phyloP scores from a whole-genome alignment of 2,113 vertebrate genomes.

The Misgurnus mizolepis region DNA sequence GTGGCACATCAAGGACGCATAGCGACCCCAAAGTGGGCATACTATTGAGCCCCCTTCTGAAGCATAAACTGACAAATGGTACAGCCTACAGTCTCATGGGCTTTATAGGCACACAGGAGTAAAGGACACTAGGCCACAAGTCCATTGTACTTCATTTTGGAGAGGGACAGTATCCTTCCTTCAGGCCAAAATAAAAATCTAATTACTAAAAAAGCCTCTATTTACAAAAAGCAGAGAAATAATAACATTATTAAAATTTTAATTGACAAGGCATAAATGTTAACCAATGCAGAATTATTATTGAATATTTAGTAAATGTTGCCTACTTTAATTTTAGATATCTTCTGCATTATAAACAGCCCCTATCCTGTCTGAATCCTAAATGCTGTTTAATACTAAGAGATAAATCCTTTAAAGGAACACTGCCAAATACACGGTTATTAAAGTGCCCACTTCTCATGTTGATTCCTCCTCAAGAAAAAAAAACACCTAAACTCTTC shows the following conservation, averaged over 20 bases:
- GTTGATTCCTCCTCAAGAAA: not conserved
- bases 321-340: not conserved
- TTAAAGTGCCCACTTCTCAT: constrained; percentile 19
- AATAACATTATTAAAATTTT: too few relatives aligned
- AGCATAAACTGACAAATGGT: too few relatives aligned
- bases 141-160: too few relatives aligned
- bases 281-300: too few relatives aligned
- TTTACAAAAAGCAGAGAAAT: too few relatives aligned
- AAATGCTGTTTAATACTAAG: not conserved
- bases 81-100: too few relatives aligned
- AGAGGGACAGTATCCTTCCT: not conserved
- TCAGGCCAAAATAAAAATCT: not conserved
- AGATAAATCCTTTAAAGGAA: constrained; percentile 25
- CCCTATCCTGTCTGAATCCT: not conserved
- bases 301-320: too few relatives aligned
- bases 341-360: not conserved
- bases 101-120: too few relatives aligned
- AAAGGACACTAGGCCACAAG: too few relatives aligned
- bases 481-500: constrained; percentile 1
- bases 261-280: not conserved
- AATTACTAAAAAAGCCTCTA: not conserved
- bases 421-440: constrained; percentile 10
- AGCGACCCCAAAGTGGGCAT: too few relatives aligned
- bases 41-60: too few relatives aligned
- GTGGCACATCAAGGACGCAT: too few relatives aligned